Base-by-base conservation (phyloP, 2,888 invertebrate genomes). In the Acleris sparsana region DNA sequence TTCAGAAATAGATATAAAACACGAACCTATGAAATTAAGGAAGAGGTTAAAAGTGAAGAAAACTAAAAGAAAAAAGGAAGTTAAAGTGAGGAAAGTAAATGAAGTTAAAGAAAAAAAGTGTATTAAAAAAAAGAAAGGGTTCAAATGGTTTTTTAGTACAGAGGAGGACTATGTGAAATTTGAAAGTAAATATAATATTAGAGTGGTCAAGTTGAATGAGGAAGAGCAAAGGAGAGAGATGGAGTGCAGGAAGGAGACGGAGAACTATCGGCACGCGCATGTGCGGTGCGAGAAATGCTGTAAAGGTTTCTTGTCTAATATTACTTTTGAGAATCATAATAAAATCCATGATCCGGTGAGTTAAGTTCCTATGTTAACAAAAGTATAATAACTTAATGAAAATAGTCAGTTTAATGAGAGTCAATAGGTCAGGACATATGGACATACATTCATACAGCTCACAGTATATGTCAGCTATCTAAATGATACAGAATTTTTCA, bases 211-310 rank as follows among this genome's bases (percentile, higher is more conserved):
- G 17, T 49, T 71, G 16, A 62, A 59, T 17, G 67, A 60, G 13
- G 71, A 71, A 18, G 69, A 70, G 44, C 71, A 71, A 46, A 71
- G 65, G 43, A 63, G 67, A 2, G 71, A 71, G 39, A 70, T 71
- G 62, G 46, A 60, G 33, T 53, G 43, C 6, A 20, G 59, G 46
- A 63, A 58, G 33, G 46, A 69, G 70, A 17, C 62, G 5, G 66
- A 66, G 16, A 66, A 66, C 13, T 66, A 66, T 16, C 29, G 66
- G 1, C 61, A 66, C 39, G 66, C 66, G 18, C 66, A 57, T 39
- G 66, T 66, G 33, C 61, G 66, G 0, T 66, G 66, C 52, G 66
- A 66, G 57, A 66, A 66, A 43, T 66, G 66, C 20, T 66, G 62
- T 5, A 66, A 66, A 5, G 66, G 66, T 1, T 66, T 66, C 43